Percentiles rank a stretch among this genome's conserved stretches.
Conservation (phyloP, 2,113 vertebrate species). For the Eurystomus gularis region DNA sequence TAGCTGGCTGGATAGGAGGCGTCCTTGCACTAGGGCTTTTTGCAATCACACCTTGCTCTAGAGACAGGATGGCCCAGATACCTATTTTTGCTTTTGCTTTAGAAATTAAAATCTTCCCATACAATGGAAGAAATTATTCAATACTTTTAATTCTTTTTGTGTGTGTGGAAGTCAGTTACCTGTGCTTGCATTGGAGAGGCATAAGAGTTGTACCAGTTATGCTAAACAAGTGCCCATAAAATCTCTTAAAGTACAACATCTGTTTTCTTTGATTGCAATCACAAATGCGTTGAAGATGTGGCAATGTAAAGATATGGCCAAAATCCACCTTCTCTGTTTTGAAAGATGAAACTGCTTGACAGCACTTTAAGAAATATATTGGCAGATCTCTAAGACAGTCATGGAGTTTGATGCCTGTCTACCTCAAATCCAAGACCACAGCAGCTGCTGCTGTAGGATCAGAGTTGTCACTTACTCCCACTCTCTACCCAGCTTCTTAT, state of each 20-base stretch:
- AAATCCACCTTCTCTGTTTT: background rate
- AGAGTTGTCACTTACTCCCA: background rate
- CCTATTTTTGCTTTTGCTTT: background rate
- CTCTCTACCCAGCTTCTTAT: background rate
- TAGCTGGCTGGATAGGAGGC: background rate
- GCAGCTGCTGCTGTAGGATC: background rate
- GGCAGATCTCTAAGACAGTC: background rate
- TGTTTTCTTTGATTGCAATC: too few relatives aligned
- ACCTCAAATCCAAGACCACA: background rate
- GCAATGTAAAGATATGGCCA: background rate
- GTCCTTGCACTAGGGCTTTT: background rate
- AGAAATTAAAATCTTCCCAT: background rate
- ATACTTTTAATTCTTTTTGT: background rate
- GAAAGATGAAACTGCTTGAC: background rate
- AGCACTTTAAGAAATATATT: background rate
- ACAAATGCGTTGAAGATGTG: background rate
- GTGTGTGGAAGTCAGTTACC: background rate
- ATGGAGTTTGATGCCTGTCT: background rate
- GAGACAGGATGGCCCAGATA: background rate
- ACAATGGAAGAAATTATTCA: rapidly evolving
- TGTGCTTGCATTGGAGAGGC: rapidly evolving
- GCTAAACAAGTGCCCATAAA: background rate
- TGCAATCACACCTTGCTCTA: background rate
- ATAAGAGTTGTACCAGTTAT: background rate
- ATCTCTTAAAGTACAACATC: background rate